Base-by-base conservation (phyloP, 2,797 vertebrate genomes). In the Hippocampus kuda region DNA sequence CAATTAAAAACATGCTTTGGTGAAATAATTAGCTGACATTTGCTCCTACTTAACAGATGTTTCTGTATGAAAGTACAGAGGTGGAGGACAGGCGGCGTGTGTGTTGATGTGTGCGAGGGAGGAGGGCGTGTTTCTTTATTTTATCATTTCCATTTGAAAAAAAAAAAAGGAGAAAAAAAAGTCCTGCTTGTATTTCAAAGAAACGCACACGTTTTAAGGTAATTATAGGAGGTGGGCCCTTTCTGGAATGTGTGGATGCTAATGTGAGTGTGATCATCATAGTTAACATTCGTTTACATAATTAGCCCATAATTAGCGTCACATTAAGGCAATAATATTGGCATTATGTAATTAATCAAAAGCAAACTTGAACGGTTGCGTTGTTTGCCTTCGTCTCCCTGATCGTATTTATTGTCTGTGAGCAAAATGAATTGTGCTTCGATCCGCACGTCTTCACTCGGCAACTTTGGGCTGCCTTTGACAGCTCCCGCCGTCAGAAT, bases 21-120 rank as follows among this genome's bases (percentile, higher is more conserved):
- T 89, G 86, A 90, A 89, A 88, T 89, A 88, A 89, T 90, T 89
- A 88, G 86, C 87, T 88, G 86, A 89, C 88, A 89, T 88, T 90
- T 88, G 84, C 87, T 89, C 88, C 83, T 74, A 83, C 84, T 87
- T 85, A 89, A 88, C 88, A 90, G 85, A 89, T 89, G 87, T 91
- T 90, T 88, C 79, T 72, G 76, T 75, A 80, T 81, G 77, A 74
- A 84, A 85, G 78, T 85, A 86, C 77, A 83, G 80, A 88, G 84
- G 82, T 84, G 74, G 76, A 84, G 74, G 71, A 74, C 72, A 69
- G 71, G 54, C 51, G 20, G 38, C 6, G 16, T 67, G 70, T 68
- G 70, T 69, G 77, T 70, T 69, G 67, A 64, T 48, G 67, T 20
- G 56, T 20, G 24, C 42, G 56, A 41, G 56, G 49, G 60, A 42